A percentile compares a stretch with the other conserved stretches of the same genome.
phyloP scores from a whole-genome alignment of 2,113 vertebrate genomes.

The Eolophus roseicapilla region DNA sequence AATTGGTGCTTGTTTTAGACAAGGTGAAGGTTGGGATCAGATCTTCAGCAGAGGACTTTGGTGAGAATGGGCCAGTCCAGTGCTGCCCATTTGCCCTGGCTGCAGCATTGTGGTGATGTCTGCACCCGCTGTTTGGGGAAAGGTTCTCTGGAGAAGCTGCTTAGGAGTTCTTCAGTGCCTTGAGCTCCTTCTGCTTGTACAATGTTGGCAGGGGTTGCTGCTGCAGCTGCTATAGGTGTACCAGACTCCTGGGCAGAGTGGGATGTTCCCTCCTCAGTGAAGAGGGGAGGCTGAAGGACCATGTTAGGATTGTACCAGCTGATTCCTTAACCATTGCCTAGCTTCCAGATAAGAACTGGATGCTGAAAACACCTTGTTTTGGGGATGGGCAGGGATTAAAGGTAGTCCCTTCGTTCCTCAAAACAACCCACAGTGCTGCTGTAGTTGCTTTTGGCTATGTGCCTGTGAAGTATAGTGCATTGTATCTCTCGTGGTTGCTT shows the following conservation, averaged over 20 bases:
- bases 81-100: neutral
- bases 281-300: neutral
- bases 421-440: neutral
- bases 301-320: neutral
- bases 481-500: neutral
- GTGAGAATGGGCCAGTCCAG: neutral
- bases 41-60: neutral
- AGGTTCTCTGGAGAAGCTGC: neutral
- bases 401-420: neutral
- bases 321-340: neutral
- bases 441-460: neutral
- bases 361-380: neutral
- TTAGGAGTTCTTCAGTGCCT: neutral
- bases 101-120: neutral
- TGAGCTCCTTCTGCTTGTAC: accelerated
- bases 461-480: neutral
- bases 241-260: neutral
- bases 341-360: neutral
- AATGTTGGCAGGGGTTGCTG: neutral
- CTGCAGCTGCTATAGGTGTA: neutral
- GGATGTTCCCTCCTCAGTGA: neutral
- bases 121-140: accelerated
- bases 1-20: neutral
- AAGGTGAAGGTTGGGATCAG: neutral
- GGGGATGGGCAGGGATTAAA: neutral